phyloP scores from a whole-genome alignment of 2,797 vertebrate genomes.

The Leuciscus waleckii region DNA sequence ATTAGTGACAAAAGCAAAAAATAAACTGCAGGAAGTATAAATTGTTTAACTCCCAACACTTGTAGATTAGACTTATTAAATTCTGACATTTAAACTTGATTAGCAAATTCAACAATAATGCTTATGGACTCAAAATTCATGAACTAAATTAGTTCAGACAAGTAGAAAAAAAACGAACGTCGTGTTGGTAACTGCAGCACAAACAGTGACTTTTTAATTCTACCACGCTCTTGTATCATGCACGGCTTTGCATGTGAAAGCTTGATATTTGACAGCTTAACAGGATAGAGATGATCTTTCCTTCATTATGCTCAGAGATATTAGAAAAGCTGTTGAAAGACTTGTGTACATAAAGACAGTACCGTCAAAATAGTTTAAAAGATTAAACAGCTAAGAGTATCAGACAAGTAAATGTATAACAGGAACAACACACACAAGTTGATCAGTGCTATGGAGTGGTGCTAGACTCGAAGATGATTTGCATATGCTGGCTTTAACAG shows the following conservation, averaged over 20 bases:
- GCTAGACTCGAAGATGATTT: conserved; percentile 16
- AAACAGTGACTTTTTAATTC: not conserved
- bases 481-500: conserved; percentile 42
- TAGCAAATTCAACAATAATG: conserved; percentile 9
- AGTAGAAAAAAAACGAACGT: not conserved
- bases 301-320: not conserved
- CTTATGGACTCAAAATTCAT: not conserved
- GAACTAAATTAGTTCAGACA: not conserved
- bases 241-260: not conserved
- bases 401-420: conserved; percentile 6
- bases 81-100: not conserved
- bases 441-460: not conserved
- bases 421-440: not conserved
- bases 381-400: not conserved
- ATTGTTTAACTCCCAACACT: not conserved
- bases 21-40: not conserved
- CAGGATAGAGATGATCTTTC: not conserved
- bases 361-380: not conserved
- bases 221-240: not conserved
- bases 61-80: not conserved
- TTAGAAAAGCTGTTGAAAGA: not conserved
- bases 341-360: not conserved
- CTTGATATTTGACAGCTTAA: not conserved
- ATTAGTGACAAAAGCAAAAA: not conserved
- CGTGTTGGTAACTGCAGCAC: not conserved